phyloP scores from a whole-genome alignment of 1,140 invertebrate species.

The Polypedilum vanderplanki region DNA sequence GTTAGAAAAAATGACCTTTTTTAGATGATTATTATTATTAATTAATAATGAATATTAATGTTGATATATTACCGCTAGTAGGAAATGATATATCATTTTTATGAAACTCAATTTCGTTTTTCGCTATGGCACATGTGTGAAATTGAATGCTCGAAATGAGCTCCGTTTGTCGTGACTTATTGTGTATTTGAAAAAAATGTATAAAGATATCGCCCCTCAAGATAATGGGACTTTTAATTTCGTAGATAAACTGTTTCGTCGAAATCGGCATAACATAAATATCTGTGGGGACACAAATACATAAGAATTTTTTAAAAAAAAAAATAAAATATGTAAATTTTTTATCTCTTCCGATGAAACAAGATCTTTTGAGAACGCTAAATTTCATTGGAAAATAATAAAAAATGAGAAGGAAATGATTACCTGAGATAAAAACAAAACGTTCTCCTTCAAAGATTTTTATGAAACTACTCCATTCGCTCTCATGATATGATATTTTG shows the following conservation, averaged over 20 bases:
- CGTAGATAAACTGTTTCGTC: conserved; percentile 32
- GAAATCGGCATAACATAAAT: conserved; percentile 33
- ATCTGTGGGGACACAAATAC: conserved; percentile 24
- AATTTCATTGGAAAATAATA: neutral
- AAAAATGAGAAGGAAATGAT: conserved; percentile 1
- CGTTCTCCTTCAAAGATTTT: conserved; percentile 62
- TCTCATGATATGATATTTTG: conserved; percentile 51
- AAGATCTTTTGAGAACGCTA: neutral
- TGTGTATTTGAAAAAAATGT: conserved; percentile 58
- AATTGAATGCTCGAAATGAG: conserved; percentile 46
- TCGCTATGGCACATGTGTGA: conserved; percentile 32
- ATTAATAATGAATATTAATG: conserved; percentile 2
- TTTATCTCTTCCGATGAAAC: neutral
- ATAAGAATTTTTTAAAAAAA: neutral
- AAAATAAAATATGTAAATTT: neutral
- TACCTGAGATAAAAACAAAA: conserved; percentile 59
- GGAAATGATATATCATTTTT: conserved; percentile 31
- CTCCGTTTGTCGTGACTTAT: conserved; percentile 34
- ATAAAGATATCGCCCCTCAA: conserved; percentile 67
- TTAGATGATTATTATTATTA: neutral
- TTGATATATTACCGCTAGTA: conserved; percentile 29
- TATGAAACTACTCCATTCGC: conserved; percentile 58
- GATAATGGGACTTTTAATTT: conserved; percentile 46
- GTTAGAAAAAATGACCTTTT: too few relatives aligned
- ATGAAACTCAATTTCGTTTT: conserved; percentile 27